Conservation (phyloP, 2,797 vertebrate species). For the Nannoperca obscura region DNA sequence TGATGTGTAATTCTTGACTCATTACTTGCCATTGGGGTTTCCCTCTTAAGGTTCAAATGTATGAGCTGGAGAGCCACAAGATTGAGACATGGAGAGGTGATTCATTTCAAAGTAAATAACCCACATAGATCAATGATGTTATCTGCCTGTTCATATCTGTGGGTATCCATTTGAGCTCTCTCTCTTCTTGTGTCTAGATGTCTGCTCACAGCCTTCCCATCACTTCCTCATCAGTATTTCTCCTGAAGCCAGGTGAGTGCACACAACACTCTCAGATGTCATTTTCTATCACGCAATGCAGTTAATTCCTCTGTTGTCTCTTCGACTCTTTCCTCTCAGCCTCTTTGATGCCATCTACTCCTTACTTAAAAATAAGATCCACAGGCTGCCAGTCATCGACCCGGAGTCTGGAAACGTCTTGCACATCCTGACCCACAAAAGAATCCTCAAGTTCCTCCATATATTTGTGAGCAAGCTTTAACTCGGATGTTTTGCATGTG, state of each 20-base stretch:
- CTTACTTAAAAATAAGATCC: slow-evolving; percentile 90
- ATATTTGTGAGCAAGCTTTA: slow-evolving; percentile 89
- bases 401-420: slow-evolving; percentile 90
- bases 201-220: slow-evolving; percentile 76
- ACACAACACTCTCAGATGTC: not conserved
- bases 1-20: not conserved
- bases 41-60: slow-evolving; percentile 92
- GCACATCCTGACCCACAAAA: slow-evolving; percentile 94
- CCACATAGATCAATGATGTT: slow-evolving; percentile 12
- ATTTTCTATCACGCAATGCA: not conserved
- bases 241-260: slow-evolving; percentile 80
- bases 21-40: not conserved
- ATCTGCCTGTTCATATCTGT: not conserved
- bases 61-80: slow-evolving; percentile 95
- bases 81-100: slow-evolving; percentile 99
- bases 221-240: slow-evolving; percentile 80
- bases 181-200: slow-evolving; percentile 65
- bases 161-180: slow-evolving; percentile 9
- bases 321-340: slow-evolving; percentile 50
- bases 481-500: not conserved
- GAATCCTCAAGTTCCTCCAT: slow-evolving; percentile 95
- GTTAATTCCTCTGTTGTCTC: not conserved
- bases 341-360: slow-evolving; percentile 85
- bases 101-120: slow-evolving; percentile 83
- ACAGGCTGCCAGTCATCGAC: slow-evolving; percentile 93